These are phyloP conservation scores for Chrysochloris asiatica DNA, from an alignment of 2,113 vertebrate species.

Conservation along the genomic window DNA sequence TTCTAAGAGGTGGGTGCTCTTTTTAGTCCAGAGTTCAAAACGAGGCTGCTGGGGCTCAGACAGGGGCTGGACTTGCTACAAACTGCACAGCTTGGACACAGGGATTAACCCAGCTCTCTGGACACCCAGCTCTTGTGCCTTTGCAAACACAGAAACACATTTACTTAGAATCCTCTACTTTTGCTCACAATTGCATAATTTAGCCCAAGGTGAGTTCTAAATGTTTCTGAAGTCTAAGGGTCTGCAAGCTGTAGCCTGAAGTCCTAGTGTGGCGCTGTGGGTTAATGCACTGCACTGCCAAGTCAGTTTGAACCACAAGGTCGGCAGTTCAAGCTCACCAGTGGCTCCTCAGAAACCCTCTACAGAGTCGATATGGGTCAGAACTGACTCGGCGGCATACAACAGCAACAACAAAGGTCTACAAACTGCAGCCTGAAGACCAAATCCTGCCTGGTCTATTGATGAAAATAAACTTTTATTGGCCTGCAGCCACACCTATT, in stretches of 20 bases:
- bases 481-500: background rate
- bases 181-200: too few species aligned
- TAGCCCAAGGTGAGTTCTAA: background rate
- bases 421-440: background rate
- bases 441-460: background rate
- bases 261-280: too few species aligned
- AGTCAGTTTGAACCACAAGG: too few species aligned
- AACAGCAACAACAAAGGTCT: too few species aligned
- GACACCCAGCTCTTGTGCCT: fast-evolving
- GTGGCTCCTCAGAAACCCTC: too few species aligned
- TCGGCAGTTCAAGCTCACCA: too few species aligned
- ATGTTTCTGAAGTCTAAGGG: background rate
- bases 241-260: too few species aligned
- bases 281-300: too few species aligned
- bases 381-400: too few species aligned
- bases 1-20: background rate
- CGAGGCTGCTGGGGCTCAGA: background rate
- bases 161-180: background rate
- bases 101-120: background rate
- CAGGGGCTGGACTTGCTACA: background rate
- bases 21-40: background rate
- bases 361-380: too few species aligned
- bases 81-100: background rate
- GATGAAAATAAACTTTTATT: background rate
- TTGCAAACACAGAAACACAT: background rate